Evolutionary conservation across 2,797 vertebrate species (phyloP), one percentile per base, ranked within the genome.

Genomic region (Rhadinocentrus ornatus): DNA sequence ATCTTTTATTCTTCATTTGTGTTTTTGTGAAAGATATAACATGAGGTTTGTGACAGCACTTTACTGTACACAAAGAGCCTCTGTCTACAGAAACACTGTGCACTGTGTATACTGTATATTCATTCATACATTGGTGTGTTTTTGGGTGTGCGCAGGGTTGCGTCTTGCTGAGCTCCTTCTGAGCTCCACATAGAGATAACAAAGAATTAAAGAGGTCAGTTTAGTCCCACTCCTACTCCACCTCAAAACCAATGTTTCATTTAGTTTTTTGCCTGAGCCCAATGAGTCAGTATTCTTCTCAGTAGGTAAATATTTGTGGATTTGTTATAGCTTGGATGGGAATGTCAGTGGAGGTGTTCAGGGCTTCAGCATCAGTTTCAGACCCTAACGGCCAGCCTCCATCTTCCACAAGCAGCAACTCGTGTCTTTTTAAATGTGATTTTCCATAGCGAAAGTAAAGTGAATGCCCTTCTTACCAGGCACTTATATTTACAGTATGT

Each of bases 341-440:
- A 88, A 81, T 85, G 87, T 88, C 88, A 89, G 80, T 87, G 56
- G 78, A 83, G 83, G 66, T 59, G 73, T 65, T 70, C 50, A 24
- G 35, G 65, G 56, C 65, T 66, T 71, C 70, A 9, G 68, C 57
- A 16, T 81, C 66, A 24, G 69, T 71, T 62, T 75, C 66, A 55
- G 63, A 67, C 83, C 78, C 46, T 62, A 75, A 67, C 70, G 20
- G 57, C 60, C 78, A 44, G 48, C 41, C 52, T 75, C 60, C 13
- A 16, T 74, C 62, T 72, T 65, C 50, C 39, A 12, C 31, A 18
- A 26, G 61, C 66, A 18, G 63, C 74, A 59, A 72, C 69, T 83
- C 73, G 37, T 24, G 2, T 32, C 55, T 39, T 22, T 67, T 59
- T 46, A 60, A 44, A 70, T 60, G 37, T 41, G 11, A 67, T 69